These are phyloP conservation scores for Centropus bengalensis DNA, from an alignment of 2,113 vertebrate species.

Conservation along the genomic window DNA sequence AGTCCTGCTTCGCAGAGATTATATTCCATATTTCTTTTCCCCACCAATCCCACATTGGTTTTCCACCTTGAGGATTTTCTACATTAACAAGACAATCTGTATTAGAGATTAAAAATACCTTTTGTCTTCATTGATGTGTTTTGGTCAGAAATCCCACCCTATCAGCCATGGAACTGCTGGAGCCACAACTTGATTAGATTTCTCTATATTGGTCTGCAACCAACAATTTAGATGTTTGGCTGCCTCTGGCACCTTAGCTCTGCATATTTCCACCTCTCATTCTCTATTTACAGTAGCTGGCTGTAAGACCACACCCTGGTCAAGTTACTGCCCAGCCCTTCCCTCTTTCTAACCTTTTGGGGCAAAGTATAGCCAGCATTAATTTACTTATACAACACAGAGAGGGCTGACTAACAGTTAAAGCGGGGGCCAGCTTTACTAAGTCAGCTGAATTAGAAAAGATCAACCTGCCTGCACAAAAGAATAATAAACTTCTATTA, in stretches of 20 bases:
- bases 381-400: neutral
- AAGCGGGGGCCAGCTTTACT: neutral
- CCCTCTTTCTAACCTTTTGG: neutral
- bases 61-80: neutral
- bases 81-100: neutral
- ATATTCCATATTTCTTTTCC: neutral
- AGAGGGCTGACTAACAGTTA: neutral
- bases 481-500: neutral
- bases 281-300: neutral
- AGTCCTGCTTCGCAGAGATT: neutral
- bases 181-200: neutral
- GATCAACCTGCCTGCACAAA: neutral
- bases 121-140: neutral
- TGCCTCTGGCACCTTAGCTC: neutral
- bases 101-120: neutral
- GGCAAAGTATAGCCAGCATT: neutral
- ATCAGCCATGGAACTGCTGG: neutral
- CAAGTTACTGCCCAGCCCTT: neutral
- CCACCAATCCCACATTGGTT: neutral
- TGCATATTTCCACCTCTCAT: neutral
- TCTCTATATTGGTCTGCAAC: neutral
- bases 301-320: accelerated
- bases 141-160: neutral
- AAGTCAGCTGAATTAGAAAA: neutral
- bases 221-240: neutral